A percentile compares a stretch with the other conserved stretches of the same genome.
Evolutionary conservation across 2,113 vertebrate species (phyloP).

Genomic region (Periophthalmodon schlosseri): DNA sequence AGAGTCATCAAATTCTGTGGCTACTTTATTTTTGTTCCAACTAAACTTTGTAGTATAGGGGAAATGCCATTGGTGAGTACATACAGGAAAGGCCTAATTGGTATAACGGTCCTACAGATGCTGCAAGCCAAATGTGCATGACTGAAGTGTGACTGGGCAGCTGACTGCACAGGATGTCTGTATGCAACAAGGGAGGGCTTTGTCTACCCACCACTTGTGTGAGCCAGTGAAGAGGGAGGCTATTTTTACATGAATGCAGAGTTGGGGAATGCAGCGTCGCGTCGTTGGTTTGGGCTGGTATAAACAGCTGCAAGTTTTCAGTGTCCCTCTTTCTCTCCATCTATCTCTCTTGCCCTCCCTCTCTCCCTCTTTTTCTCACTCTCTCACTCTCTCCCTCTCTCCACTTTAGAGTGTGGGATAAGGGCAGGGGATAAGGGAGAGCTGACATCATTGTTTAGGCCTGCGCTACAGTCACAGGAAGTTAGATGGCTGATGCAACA

Average conservation of each 20-base stretch:
- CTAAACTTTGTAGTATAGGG: background rate
- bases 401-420: constrained; percentile 12
- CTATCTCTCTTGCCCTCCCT: background rate
- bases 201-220: constrained; percentile 53
- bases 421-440: constrained; percentile 53
- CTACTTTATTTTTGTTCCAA: background rate
- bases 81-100: constrained; percentile 38
- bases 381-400: background rate
- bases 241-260: constrained; percentile 72
- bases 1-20: background rate
- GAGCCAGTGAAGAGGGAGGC: constrained; percentile 34
- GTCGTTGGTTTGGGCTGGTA: constrained; percentile 37
- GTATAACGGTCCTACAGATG: constrained; percentile 9
- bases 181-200: constrained; percentile 61
- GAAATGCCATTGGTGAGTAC: constrained; percentile 21
- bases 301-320: constrained; percentile 65
- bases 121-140: constrained; percentile 45
- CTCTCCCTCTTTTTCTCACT: too few species aligned
- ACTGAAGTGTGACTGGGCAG: constrained; percentile 61
- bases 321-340: background rate
- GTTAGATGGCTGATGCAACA: constrained; percentile 68
- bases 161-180: constrained; percentile 68
- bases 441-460: constrained; percentile 61
- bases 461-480: constrained; percentile 61
- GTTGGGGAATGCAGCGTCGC: constrained; percentile 56